Base-by-base conservation (phyloP, 2,888 invertebrate genomes). In the Idaea aversata region DNA sequence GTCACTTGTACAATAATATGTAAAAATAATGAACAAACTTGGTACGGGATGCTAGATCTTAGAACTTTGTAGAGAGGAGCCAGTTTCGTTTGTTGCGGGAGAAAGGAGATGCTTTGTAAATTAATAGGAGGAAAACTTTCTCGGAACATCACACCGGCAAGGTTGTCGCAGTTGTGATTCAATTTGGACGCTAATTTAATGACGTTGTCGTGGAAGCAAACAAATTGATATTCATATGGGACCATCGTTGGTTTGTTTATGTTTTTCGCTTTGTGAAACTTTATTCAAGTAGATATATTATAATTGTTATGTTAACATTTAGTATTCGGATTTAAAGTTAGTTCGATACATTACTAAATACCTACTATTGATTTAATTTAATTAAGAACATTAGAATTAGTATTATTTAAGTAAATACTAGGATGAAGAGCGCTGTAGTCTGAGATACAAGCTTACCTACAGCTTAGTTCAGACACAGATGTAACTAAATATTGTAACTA, bases 151-250 rank as follows among this genome's bases (percentile, higher is more conserved):
- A 87, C 86, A 86, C 87, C 86, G 87, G 90, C 87, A 88, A 91
- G 90, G 90, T 90, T 90, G 91, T 91, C 88, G 88, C 91, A 91
- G 91, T 91, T 91, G 90, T 91, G 92, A 93, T 93, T 93, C 92
- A 92, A 92, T 93, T 93, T 91, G 88, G 88, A 87, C 91, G 92
- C 91, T 93, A 93, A 93, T 93, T 93, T 91, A 89, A 92, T 92
- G 91, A 92, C 87, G 89, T 85, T 88, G 88, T 87, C 83, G 88
- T 73, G 83, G 82, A 88, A 82, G 88, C 85, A 91, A 91, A 90
- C 91, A 92, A 90, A 92, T 93, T 92, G 92, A 91, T 91, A 93
- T 92, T 91, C 93, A 93, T 91, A 91, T 92, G 92, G 91, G 92
- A 91, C 90, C 84, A 80, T 80, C 81, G 81, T 78, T 78, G 80